Percentiles rank a stretch among this genome's conserved stretches.
These are phyloP conservation scores for Polypterus bichir DNA, from an alignment of 2,113 vertebrate species.

Conservation along the genomic window DNA sequence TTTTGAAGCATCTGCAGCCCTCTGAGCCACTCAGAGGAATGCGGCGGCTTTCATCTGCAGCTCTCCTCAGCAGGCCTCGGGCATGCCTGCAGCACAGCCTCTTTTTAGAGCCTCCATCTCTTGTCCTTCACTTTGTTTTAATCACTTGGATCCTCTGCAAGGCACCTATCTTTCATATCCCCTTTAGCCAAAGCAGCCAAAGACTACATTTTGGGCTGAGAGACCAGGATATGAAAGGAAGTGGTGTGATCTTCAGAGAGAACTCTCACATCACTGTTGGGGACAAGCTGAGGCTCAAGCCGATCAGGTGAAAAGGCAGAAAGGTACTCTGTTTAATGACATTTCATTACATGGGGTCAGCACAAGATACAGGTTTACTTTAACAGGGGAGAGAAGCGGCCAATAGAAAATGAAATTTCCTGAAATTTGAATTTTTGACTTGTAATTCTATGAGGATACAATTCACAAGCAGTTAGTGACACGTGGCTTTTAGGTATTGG, in stretches of 20 bases:
- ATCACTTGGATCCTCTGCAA: slow-evolving; percentile 48
- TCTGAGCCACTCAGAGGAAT: slow-evolving; percentile 82
- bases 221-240: slow-evolving; percentile 30
- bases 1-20: slow-evolving; percentile 19
- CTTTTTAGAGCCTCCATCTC: slow-evolving; percentile 52
- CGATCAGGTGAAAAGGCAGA: too few species aligned
- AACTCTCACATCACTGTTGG: too few species aligned
- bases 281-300: too few species aligned
- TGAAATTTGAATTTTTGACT: too few species aligned
- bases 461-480: too few species aligned
- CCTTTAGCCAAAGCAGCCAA: slow-evolving; percentile 34
- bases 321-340: too few species aligned
- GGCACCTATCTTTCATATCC: slow-evolving; percentile 41
- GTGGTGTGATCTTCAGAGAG: slow-evolving; percentile 16
- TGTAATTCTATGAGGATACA: too few species aligned
- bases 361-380: too few species aligned
- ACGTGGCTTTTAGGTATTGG: too few species aligned
- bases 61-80: slow-evolving; percentile 71
- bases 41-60: slow-evolving; percentile 78
- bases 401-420: too few species aligned
- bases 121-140: slow-evolving; percentile 39
- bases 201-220: slow-evolving; percentile 19
- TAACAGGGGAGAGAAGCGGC: too few species aligned
- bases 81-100: slow-evolving; percentile 73
- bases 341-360: too few species aligned